A percentile compares a stretch with the other conserved stretches of the same genome.
These are phyloP conservation scores for Cremastinae sp. DNA, from an alignment of 2,888 invertebrate species.

Conservation along the genomic window DNA sequence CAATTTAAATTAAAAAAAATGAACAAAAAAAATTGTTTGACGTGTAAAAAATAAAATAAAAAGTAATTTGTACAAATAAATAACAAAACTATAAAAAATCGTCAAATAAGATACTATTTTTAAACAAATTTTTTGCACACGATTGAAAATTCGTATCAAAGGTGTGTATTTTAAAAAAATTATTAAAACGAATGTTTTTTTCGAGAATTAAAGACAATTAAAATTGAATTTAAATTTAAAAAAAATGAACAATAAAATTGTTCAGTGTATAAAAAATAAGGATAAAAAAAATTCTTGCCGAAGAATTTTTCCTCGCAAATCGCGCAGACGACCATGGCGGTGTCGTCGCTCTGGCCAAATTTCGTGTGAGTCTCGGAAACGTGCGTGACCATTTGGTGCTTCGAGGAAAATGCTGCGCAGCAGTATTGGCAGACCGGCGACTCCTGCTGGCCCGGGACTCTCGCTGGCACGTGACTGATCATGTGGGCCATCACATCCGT, in stretches of 20 bases:
- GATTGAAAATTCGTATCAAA: too few relatives aligned
- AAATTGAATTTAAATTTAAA: not conserved
- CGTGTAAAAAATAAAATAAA: too few relatives aligned
- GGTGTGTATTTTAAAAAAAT: too few relatives aligned
- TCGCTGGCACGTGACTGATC: slow-evolving; percentile 76
- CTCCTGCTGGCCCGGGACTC: slow-evolving; percentile 75
- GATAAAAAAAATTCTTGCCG: slow-evolving; percentile 63
- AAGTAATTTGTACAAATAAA: too few relatives aligned
- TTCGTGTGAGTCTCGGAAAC: slow-evolving; percentile 77
- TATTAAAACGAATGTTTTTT: too few relatives aligned
- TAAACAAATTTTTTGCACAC: too few relatives aligned
- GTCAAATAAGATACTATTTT: too few relatives aligned
- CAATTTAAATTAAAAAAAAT: too few relatives aligned
- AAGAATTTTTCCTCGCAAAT: slow-evolving; percentile 83
- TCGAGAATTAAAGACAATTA: too few relatives aligned
- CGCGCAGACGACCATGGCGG: slow-evolving; percentile 81
- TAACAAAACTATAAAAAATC: too few relatives aligned
- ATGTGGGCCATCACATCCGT: slow-evolving; percentile 79
- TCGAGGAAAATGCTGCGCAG: slow-evolving; percentile 76
- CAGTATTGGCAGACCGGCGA: slow-evolving; percentile 77
- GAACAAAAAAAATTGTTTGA: too few relatives aligned
- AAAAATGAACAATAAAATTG: not conserved
- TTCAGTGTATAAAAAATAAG: too few relatives aligned
- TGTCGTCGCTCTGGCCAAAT: slow-evolving; percentile 75
- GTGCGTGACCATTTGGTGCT: slow-evolving; percentile 76